Evolutionary conservation across 2,888 invertebrate genomes (phyloP), one percentile per base, ranked within the genome.

Genomic region (Metopia argyrocephala): DNA sequence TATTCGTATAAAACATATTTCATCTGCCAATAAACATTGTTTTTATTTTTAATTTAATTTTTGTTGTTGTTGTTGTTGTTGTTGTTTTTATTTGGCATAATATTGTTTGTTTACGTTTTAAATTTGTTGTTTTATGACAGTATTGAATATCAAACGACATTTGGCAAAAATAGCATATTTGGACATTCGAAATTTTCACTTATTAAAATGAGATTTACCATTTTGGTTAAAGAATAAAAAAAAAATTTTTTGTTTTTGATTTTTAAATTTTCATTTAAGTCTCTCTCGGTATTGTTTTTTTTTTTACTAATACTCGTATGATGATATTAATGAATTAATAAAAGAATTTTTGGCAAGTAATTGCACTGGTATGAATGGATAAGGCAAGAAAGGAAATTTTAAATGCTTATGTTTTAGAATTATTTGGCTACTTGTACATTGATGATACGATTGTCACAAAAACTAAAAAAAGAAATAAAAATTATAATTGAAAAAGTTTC

Each of bases 171-270:
- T 65, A 65, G 54, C 76, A 21, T 76, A 82, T 82, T 83, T 83
- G 82, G 80, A 21, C 74, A 79, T 75, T 65, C 69, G 54, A 82
- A 75, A 82, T 82, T 82, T 84, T 84, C 84, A 82, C 84, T 84
- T 84, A 81, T 83, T 79, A 74, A 82, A 83, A 84, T 84, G 76
- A 84, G 78, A 73, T 78, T 84, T 78, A 50, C 83, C 69, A 76
- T 78, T 76, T 79, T 73, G 61, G 80, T 69, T n/a, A n/a, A n/a
- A n/a, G n/a, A n/a, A n/a, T n/a, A n/a, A n/a, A n/a, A n/a, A n/a
- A n/a, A n/a, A n/a, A n/a, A n/a, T n/a, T n/a, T n/a, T n/a, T n/a
- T n/a, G n/a, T n/a, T n/a, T n/a, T n/a, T n/a, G n/a, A n/a, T n/a
- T n/a, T n/a, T n/a, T n/a, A n/a, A n/a, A n/a, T n/a, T n/a, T n/a